These are phyloP conservation scores for Drosophila baimaii DNA, from an alignment of 1,140 invertebrate species.

Conservation along the genomic window DNA sequence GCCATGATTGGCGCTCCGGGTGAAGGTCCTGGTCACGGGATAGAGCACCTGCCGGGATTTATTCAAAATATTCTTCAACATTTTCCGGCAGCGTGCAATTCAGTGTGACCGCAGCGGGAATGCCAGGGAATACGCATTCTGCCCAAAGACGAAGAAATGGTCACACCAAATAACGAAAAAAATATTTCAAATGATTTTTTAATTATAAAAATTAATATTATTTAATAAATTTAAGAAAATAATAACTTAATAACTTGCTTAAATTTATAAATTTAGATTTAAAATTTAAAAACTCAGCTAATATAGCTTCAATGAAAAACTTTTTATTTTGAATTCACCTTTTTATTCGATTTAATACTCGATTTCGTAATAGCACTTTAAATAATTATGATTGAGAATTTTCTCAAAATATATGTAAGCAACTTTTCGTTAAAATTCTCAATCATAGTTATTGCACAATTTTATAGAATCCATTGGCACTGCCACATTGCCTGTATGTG, in stretches of 20 bases:
- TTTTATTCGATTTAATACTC: conserved; percentile 2
- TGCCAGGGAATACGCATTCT: background rate
- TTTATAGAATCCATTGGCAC: conserved; percentile 28
- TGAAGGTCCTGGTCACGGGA: conserved; percentile 58
- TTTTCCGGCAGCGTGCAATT: conserved; percentile 42
- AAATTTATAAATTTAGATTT: too few relatives aligned
- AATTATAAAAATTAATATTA: background rate
- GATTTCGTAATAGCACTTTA: conserved; percentile 11
- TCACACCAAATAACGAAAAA: background rate
- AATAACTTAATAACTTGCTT: too few relatives aligned
- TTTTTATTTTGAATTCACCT: background rate
- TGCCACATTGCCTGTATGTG: background rate
- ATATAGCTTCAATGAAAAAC: too few relatives aligned
- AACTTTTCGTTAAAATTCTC: conserved; percentile 15
- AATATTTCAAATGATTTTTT: background rate
- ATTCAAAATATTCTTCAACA: conserved; percentile 76
- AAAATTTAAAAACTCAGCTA: too few relatives aligned
- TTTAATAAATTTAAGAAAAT: background rate
- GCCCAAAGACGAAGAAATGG: background rate
- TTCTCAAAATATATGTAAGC: conserved; percentile 2
- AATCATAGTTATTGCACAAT: conserved; percentile 39
- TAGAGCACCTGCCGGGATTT: conserved; percentile 64
- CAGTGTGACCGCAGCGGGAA: conserved; percentile 5
- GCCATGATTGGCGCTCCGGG: conserved; percentile 14
- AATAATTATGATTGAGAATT: conserved; percentile 35